These are phyloP conservation scores for Hippoglossus hippoglossus DNA, from an alignment of 2,797 vertebrate genomes.

Conservation along the genomic window DNA sequence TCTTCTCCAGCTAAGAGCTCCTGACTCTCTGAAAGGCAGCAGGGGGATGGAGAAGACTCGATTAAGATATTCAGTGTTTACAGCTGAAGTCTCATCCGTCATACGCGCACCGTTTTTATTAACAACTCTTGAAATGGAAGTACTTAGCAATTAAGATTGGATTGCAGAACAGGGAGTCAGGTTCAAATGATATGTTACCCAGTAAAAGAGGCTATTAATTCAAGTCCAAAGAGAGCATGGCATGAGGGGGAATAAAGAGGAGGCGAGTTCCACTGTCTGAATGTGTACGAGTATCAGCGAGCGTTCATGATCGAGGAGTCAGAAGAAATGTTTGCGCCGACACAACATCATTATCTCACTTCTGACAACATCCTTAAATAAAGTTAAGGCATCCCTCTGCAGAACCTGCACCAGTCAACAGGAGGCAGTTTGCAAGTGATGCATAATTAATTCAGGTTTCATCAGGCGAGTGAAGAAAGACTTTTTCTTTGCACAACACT, in stretches of 20 bases:
- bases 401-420: constrained; percentile 21
- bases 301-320: constrained; percentile 18
- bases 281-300: constrained; percentile 25
- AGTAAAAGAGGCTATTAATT: constrained; percentile 74
- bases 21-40: constrained; percentile 48
- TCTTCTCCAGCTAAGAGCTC: constrained; percentile 49
- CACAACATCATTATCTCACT: constrained; percentile 28
- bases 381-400: constrained; percentile 24
- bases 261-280: constrained; percentile 38
- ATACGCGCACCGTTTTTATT: constrained; percentile 42
- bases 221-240: constrained; percentile 65
- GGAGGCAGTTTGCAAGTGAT: constrained; percentile 27
- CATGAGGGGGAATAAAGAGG: constrained; percentile 42
- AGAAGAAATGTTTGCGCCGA: constrained; percentile 23
- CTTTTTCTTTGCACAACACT: not conserved
- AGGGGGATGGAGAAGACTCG: constrained; percentile 30
- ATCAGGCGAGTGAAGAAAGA: constrained; percentile 28
- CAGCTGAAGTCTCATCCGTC: constrained; percentile 61
- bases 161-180: constrained; percentile 58
- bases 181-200: constrained; percentile 71
- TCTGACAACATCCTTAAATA: constrained; percentile 38
- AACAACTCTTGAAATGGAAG: constrained; percentile 77
- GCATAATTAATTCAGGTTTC: constrained; percentile 53
- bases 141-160: constrained; percentile 71
- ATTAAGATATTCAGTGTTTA: constrained; percentile 71